Evolutionary conservation across 1,140 invertebrate genomes (phyloP).

Genomic region (Cepaea nemoralis): DNA sequence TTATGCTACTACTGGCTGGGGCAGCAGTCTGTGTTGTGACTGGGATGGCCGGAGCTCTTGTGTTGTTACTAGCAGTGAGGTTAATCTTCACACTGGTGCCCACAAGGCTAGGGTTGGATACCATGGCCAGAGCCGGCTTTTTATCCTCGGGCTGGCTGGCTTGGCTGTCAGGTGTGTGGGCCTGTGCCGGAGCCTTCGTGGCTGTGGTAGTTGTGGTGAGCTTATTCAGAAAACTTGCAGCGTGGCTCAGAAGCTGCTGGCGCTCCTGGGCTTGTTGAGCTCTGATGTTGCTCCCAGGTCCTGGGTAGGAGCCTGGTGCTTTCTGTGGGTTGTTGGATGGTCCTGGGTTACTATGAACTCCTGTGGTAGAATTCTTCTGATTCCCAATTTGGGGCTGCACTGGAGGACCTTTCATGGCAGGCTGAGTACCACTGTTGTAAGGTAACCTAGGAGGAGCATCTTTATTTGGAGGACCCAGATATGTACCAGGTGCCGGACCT

Average conservation of each 20-base stretch:
- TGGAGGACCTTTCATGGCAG: background rate
- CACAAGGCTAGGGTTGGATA: slow-evolving; percentile 38
- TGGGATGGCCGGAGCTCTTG: slow-evolving; percentile 33
- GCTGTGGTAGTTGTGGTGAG: slow-evolving; percentile 33
- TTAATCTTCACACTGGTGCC: slow-evolving; percentile 42
- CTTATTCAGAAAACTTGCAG: slow-evolving; percentile 62
- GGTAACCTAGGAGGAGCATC: background rate
- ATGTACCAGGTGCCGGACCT: background rate
- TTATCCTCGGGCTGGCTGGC: slow-evolving; percentile 24
- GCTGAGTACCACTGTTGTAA: slow-evolving; percentile 8
- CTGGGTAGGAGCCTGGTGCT: slow-evolving; percentile 28
- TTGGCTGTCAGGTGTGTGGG: background rate
- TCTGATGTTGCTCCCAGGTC: slow-evolving; percentile 44
- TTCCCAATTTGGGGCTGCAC: background rate
- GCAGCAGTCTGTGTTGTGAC: background rate
- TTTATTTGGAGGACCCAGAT: slow-evolving; percentile 7
- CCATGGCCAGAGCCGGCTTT: slow-evolving; percentile 38
- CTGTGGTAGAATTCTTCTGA: background rate
- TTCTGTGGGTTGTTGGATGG: slow-evolving; percentile 18
- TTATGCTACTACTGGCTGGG: background rate
- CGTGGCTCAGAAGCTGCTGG: slow-evolving; percentile 56
- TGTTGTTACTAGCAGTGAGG: slow-evolving; percentile 33
- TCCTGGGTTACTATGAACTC: background rate
- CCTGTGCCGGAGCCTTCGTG: background rate
- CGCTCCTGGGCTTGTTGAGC: slow-evolving; percentile 62